phyloP scores from a whole-genome alignment of 1,140 invertebrate species.

The Drosophila malerkotliana region DNA sequence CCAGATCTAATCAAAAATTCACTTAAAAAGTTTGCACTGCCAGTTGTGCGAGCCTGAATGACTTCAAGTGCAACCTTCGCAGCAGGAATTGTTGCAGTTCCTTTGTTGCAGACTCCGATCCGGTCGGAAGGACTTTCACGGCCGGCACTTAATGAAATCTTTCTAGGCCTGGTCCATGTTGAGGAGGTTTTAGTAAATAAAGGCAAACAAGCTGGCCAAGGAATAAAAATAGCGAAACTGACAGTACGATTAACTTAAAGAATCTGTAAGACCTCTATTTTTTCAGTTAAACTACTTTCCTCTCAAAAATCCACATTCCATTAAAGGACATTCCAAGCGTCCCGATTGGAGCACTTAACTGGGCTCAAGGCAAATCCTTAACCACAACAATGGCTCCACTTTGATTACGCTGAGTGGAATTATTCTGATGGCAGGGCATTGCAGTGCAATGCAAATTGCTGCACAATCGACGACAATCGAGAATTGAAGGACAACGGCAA shows the following conservation, averaged over 20 bases:
- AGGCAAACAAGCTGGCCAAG: neutral
- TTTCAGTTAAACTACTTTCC: too few species aligned
- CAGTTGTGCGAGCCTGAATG: constrained; percentile 50
- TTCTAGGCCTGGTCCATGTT: constrained; percentile 15
- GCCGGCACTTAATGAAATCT: constrained; percentile 50
- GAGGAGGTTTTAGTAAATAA: constrained; percentile 16
- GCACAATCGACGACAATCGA: constrained; percentile 25
- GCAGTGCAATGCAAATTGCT: constrained; percentile 31
- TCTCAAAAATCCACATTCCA: too few species aligned
- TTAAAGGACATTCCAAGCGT: neutral
- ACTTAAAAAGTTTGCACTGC: constrained; percentile 79
- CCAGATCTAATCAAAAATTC: constrained; percentile 82
- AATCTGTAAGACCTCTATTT: too few species aligned
- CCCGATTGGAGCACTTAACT: constrained; percentile 1
- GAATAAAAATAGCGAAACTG: neutral
- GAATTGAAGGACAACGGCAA: neutral
- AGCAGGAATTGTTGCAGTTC: constrained; percentile 49
- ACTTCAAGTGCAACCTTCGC: constrained; percentile 59
- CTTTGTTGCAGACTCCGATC: constrained; percentile 35
- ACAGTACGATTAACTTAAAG: neutral
- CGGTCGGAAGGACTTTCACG: constrained; percentile 18
- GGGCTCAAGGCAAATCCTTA: constrained; percentile 31
- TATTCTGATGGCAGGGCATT: neutral
- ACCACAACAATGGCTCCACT: constrained; percentile 39
- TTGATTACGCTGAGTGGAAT: constrained; percentile 19